Evolutionary conservation across 1,140 invertebrate genomes (phyloP), one percentile per base, ranked within the genome.

Genomic region (Carposina sasakii): DNA sequence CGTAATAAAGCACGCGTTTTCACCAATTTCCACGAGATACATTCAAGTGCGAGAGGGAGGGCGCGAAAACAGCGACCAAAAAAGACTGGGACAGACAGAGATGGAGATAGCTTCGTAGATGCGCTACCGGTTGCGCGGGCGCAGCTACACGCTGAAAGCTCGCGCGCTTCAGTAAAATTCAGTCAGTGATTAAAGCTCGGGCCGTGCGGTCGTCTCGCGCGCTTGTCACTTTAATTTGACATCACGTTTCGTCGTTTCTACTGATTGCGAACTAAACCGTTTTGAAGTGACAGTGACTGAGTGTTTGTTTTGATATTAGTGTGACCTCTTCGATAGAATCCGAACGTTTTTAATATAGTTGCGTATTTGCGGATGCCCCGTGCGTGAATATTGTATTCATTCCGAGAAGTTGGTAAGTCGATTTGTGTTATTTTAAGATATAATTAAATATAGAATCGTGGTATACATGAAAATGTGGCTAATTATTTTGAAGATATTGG

Each of bases 371-470:
- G 55, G 51, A 60, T 70, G 54, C 36, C 22, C 37, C 41, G 45
- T 52, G 54, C 57, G 57, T 58, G 60, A n/a, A n/a, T 62, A 56
- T 64, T 56, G 51, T 69, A 34, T 56, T 67, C 59, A 59, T 72
- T 71, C 61, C 58, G 42, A 62, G 64, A 65, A 71, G 50, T 56
- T 68, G 74, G 77, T 81, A 75, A 81, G 77, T 41, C 28, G 63
- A 69, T 76, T 77, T 67, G 66, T 71, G 71, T 78, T 82, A 82
- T 82, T 79, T 79, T 78, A 65, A 72, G 76, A 71, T 76, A 73
- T 77, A 77, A 79, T 82, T 81, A 83, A 76, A 81, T 78, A 73
- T 81, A 83, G 78, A 76, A 65, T 67, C 54, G 57, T 54, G 62
- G 57, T 51, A 57, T 70, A 72, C 71, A 74, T 76, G 69, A 74